Evolutionary conservation across 1,140 invertebrate species (phyloP), one percentile per base, ranked within the genome.

Genomic region (Idris sp.): DNA sequence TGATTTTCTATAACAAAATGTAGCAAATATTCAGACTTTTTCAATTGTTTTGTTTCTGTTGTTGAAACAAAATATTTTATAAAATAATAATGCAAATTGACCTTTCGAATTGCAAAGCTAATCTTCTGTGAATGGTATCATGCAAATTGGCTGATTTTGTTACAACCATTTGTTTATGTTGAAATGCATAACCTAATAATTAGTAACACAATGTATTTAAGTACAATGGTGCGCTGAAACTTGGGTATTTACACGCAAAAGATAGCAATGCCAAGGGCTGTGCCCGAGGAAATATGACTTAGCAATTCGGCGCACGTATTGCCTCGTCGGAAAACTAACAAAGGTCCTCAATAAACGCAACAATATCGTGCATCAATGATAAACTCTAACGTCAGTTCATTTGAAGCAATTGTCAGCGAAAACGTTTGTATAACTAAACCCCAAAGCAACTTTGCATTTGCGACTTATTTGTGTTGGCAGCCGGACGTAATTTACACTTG

Each of bases 321-420:
- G 43, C 49, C 35, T 41, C 16, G 40, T 62, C 31, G 68, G 48
- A 56, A 56, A 72, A 62, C 68, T 56, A 72, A 72, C 68, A 62
- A 72, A 72, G 68, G 68, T 56, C 56, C 41, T 61, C 40, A 9
- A 56, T 54, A 71, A 61, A 72, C 43, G 41, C 49, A 56, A 62
- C 49, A 62, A 72, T 72, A 72, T 72, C 36, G 56, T 62, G 35
- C 56, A 71, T 69, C 65, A 61, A 61, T 71, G 65, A 71, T 71
- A 71, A 69, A 61, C 65, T 71, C 43, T 6, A 15, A 14, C 65
- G 40, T 38, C 65, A 61, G 54, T 71, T 71, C 56, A 54, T 71
- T 71, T 71, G 54, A 53, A 61, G 41, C 65, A 61, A 71, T 71
- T 71, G 56, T 71, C 56, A 71, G 33, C 46, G 48, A 61, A 71